Evolutionary conservation across 2,797 vertebrate species (phyloP).

Genomic region (Sebastes jordani): DNA sequence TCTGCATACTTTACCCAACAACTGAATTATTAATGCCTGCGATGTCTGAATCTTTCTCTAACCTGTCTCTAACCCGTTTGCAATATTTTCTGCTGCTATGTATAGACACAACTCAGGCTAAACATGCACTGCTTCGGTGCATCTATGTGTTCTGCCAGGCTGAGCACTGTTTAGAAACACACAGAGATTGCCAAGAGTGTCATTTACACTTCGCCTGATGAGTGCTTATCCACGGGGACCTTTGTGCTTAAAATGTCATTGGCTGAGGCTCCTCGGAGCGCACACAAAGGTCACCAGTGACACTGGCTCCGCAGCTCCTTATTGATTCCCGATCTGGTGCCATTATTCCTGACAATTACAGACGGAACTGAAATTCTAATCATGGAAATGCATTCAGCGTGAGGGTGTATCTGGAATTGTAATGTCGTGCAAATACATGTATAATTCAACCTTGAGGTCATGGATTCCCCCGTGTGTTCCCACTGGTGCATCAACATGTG

Average conservation of each 20-base stretch:
- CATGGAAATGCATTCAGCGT: constrained; percentile 71
- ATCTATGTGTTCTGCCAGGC: constrained; percentile 31
- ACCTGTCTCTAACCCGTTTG: constrained; percentile 1
- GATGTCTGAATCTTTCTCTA: constrained; percentile 21
- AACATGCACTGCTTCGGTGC: background rate
- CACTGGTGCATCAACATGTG: background rate
- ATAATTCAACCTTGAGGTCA: constrained; percentile 47
- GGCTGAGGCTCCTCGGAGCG: constrained; percentile 58
- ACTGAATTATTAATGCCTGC: constrained; percentile 61
- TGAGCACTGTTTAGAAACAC: constrained; percentile 41
- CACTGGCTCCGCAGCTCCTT: constrained; percentile 59
- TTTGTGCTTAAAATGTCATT: constrained; percentile 75
- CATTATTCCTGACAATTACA: constrained; percentile 72
- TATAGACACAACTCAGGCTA: background rate
- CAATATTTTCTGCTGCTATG: background rate
- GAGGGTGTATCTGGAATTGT: constrained; percentile 56
- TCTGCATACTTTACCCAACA: constrained; percentile 35
- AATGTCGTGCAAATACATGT: constrained; percentile 34
- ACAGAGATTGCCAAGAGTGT: constrained; percentile 53
- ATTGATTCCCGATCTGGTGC: constrained; percentile 80
- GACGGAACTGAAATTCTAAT: constrained; percentile 68
- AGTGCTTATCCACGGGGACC: constrained; percentile 68
- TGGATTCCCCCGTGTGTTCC: constrained; percentile 25
- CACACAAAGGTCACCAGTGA: constrained; percentile 80
- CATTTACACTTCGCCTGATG: constrained; percentile 63